phyloP scores from a whole-genome alignment of 2,888 invertebrate genomes.

The Plutella xylostella region DNA sequence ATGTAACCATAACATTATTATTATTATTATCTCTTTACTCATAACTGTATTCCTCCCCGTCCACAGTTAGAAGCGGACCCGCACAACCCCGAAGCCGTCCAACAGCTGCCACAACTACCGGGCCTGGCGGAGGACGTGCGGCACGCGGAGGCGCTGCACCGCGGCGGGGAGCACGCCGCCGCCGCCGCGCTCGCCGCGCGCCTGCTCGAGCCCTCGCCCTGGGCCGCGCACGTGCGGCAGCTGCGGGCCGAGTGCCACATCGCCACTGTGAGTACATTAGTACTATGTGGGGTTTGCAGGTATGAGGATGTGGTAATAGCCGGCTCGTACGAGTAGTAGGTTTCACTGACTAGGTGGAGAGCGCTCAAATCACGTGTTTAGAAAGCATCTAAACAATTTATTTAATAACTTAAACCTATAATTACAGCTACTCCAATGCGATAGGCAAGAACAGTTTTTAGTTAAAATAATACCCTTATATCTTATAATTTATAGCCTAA shows the following conservation, averaged over 20 bases:
- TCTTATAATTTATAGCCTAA: too few species aligned
- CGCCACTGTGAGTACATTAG: slow-evolving; percentile 46
- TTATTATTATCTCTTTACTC: neutral
- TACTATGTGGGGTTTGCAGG: too few species aligned
- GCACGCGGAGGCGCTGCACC: slow-evolving; percentile 63
- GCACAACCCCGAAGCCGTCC: slow-evolving; percentile 80
- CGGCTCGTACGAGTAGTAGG: too few species aligned
- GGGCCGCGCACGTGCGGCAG: slow-evolving; percentile 87
- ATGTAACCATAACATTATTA: too few species aligned
- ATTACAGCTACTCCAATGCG: too few species aligned
- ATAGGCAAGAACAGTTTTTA: too few species aligned
- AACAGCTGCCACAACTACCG: slow-evolving; percentile 77
- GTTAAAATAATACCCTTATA: too few species aligned
- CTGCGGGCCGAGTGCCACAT: slow-evolving; percentile 89
- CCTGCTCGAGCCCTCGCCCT: slow-evolving; percentile 88
- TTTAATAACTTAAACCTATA: too few species aligned
- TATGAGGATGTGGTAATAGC: too few species aligned
- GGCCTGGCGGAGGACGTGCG: slow-evolving; percentile 73
- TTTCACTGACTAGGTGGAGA: too few species aligned
- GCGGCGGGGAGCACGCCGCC: slow-evolving; percentile 62
- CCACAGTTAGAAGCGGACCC: slow-evolving; percentile 72
- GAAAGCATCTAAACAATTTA: too few species aligned
- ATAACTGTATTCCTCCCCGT: neutral
- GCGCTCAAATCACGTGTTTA: too few species aligned
- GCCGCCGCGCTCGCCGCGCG: slow-evolving; percentile 68